Evolutionary conservation across 2,888 invertebrate species (phyloP), one percentile per base, ranked within the genome.

Genomic region (Gari tellinella): DNA sequence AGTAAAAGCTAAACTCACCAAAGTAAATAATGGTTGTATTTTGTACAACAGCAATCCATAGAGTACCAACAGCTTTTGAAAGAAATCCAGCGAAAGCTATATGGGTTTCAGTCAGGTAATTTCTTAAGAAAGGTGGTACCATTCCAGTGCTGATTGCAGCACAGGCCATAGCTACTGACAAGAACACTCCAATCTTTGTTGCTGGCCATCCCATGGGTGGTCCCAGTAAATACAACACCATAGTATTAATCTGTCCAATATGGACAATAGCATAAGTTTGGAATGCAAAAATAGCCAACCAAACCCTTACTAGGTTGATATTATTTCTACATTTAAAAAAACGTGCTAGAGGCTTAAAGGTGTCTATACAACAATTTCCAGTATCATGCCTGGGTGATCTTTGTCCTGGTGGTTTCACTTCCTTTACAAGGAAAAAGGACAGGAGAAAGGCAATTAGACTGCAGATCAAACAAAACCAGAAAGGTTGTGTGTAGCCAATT

Each of bases 241-340:
- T 72, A 1, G 90, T 90, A 53, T 90, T 87, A 45, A 90, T 89
- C 63, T 91, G 91, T 46, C 91, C 91, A 64, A 91, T 86, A 72
- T 91, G 90, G 45, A 91, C 90, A 72, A 90, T 86, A 12, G 90
- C 89, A 73, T 90, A 91, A 5, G 89, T 84, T 64, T 90, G 89
- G 76, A 90, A 91, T 5, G 90, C 90, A 49, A 91, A 63, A 63
- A 91, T 90, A 25, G 90, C 88, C 31, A 90, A 79, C 91, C 91
- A 91, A 21, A 91, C 86, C 60, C 86, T 88, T 15, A 89, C 80
- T 53, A 90, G 83, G 7, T 87, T 83, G 26, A 81, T 79, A 41
- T 88, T 86, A 60, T 84, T 80, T 43, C 82, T 75, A 72, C 89
- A 89, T 57, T 82, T 86, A 70, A 89, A 86, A 43, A 88, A 86